Base-by-base conservation (phyloP, 2,888 invertebrate genomes). In the Prostheceraeus crozeri region DNA sequence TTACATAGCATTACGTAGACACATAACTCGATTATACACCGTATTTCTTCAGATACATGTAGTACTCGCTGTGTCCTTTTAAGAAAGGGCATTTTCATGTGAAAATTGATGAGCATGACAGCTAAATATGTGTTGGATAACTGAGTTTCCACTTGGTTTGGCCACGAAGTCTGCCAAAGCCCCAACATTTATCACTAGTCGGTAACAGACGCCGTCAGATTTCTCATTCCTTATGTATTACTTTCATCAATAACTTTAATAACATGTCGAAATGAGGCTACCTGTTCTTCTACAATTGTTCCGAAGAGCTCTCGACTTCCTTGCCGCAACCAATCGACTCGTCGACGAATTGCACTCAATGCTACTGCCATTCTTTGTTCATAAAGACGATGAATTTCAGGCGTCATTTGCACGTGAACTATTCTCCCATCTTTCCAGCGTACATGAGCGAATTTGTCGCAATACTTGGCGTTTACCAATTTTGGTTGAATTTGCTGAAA, bases 231-330 rank as follows among this genome's bases (percentile, higher is more conserved):
- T 33, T 33, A 11, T 33, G 33, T 33, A 10, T 33, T n/a, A 33
- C 10, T 33, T 33, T 11, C n/a, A 33, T 11, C 10, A n/a, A n/a
- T 33, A 11, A 33, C 10, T 11, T 33, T 33, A 11, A 11, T 33
- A 11, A n/a, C 33, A 10, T n/a, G n/a, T n/a, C n/a, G n/a, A n/a
- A 10, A 11, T 33, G n/a, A 11, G 11, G 16, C 25, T 57, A 57
- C 57, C 61, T 72, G 68, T 31, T 73, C 72, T 64, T 76, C 76
- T 16, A 74, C 69, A n/a, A 76, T 68, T 30, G 73, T 74, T 8
- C 76, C 76, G 68, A 76, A 76, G 53, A 76, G 62, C 57, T 74
- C 73, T 14, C 76, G 66, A 57, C 74, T 75, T 1, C 76, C 75
- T 65, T 72, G 70, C 33, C 72, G 71, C 58, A 76, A 65, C 75